Evolutionary conservation across 2,888 invertebrate species (phyloP).

Genomic region (Thecocarcelia acutangulata): DNA sequence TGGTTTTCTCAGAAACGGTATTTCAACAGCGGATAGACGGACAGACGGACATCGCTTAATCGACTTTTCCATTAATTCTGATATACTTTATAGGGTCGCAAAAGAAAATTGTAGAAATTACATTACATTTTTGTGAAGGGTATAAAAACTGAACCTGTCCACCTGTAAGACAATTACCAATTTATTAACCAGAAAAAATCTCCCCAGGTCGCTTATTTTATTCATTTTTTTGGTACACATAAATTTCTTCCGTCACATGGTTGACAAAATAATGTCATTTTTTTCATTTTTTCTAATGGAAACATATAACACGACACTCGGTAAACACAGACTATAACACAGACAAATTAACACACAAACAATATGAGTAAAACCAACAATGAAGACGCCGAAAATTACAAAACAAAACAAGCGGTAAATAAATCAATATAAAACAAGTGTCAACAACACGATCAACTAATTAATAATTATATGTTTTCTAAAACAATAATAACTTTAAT

Average conservation of each 20-base stretch:
- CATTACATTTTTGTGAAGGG: too few relatives aligned
- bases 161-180: too few relatives aligned
- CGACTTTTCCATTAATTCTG: too few relatives aligned
- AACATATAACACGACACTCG: conserved; percentile 30
- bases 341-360: conserved; percentile 22
- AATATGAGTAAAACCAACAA: conserved; percentile 21
- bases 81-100: too few relatives aligned
- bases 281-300: conserved; percentile 43
- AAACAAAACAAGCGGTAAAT: conserved; percentile 30
- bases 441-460: conserved; percentile 56
- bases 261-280: conserved; percentile 66
- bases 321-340: conserved; percentile 51
- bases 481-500: conserved; percentile 13
- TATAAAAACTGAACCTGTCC: too few relatives aligned
- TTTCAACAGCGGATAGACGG: too few relatives aligned
- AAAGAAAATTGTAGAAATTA: too few relatives aligned
- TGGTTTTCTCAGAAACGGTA: too few relatives aligned
- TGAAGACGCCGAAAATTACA: conserved; percentile 23
- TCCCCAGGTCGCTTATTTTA: too few relatives aligned
- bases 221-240: neutral
- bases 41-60: too few relatives aligned
- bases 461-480: conserved; percentile 36
- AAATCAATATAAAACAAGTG: conserved; percentile 45
- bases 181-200: too few relatives aligned
- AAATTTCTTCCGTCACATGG: conserved; percentile 66